These are phyloP conservation scores for Hyphantria cunea DNA, from an alignment of 1,140 invertebrate species.

Conservation along the genomic window DNA sequence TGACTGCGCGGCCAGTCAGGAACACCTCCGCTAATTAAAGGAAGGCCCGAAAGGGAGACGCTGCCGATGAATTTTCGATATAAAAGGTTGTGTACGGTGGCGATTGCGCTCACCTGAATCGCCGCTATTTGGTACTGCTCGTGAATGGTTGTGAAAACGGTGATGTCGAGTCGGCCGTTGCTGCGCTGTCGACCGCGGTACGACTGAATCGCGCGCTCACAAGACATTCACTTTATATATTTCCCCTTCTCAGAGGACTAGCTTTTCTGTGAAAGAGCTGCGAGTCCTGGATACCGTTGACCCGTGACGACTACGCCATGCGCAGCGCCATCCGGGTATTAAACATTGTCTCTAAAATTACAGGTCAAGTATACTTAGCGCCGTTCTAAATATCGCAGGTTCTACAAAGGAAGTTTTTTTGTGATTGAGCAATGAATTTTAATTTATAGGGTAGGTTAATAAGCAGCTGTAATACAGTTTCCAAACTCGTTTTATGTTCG, in stretches of 20 bases:
- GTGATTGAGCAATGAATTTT: too few species aligned
- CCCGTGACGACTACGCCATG: slow-evolving; percentile 28
- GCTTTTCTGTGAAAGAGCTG: slow-evolving; percentile 33
- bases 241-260: slow-evolving; percentile 53
- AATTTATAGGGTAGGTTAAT: too few species aligned
- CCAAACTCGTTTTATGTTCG: too few species aligned
- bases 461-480: too few species aligned
- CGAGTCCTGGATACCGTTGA: slow-evolving; percentile 39
- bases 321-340: slow-evolving; percentile 10
- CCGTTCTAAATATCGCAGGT: slow-evolving; percentile 9
- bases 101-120: slow-evolving; percentile 36
- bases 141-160: slow-evolving; percentile 1
- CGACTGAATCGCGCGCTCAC: slow-evolving; percentile 67
- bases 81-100: background rate
- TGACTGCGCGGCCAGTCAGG: slow-evolving; percentile 18
- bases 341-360: slow-evolving; percentile 11
- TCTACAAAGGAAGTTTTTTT: too few species aligned
- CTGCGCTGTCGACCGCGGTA: slow-evolving; percentile 46
- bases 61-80: background rate
- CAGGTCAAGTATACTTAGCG: slow-evolving; percentile 15
- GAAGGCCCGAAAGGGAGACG: slow-evolving; percentile 21
- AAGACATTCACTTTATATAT: slow-evolving; percentile 62
- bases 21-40: slow-evolving; percentile 25
- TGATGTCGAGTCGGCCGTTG: slow-evolving; percentile 34
- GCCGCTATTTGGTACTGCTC: too few species aligned